Percentiles rank a stretch among this genome's conserved stretches.
Evolutionary conservation across 92 coral and sea anemone genomes (phyloP).

Genomic region (Anthopleura xanthogrammica): DNA sequence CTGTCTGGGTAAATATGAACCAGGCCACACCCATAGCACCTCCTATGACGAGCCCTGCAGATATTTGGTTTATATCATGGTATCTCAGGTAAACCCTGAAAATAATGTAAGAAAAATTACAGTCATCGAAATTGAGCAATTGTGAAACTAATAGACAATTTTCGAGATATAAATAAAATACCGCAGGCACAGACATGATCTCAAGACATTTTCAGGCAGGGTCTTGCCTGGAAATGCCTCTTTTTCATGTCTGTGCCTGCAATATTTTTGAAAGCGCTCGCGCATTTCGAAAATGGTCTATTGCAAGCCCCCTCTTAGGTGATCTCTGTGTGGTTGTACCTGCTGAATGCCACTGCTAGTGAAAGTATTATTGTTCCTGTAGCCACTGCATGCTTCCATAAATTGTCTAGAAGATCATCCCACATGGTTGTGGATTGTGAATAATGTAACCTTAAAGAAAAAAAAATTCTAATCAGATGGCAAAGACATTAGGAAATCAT

Average conservation of each 20-base stretch:
- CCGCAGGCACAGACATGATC: too few relatives aligned
- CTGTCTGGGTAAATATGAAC: slow-evolving; percentile 94
- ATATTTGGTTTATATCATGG: slow-evolving; percentile 83
- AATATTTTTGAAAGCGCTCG: too few relatives aligned
- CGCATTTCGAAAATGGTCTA: too few relatives aligned
- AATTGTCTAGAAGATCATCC: slow-evolving; percentile 94
- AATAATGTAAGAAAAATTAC: neutral
- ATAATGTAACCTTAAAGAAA: slow-evolving; percentile 65
- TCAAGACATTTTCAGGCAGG: too few relatives aligned
- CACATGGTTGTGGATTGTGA: slow-evolving; percentile 87
- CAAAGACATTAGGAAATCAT: neutral
- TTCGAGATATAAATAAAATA: too few relatives aligned
- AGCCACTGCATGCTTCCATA: slow-evolving; percentile 93
- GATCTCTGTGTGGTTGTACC: slow-evolving; percentile 36
- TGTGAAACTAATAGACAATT: neutral
- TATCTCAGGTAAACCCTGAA: slow-evolving; percentile 88
- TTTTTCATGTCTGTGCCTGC: too few relatives aligned
- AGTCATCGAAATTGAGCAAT: neutral
- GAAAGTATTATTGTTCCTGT: slow-evolving; percentile 67
- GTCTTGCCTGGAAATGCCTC: too few relatives aligned
- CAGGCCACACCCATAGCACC: slow-evolving; percentile 82
- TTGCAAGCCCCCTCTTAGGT: too few relatives aligned
- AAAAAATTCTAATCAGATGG: neutral
- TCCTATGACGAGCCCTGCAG: slow-evolving; percentile 86
- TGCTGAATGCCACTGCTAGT: slow-evolving; percentile 87